Base-by-base conservation (phyloP, 2,888 invertebrate species). In the Scrobipalpa costella region DNA sequence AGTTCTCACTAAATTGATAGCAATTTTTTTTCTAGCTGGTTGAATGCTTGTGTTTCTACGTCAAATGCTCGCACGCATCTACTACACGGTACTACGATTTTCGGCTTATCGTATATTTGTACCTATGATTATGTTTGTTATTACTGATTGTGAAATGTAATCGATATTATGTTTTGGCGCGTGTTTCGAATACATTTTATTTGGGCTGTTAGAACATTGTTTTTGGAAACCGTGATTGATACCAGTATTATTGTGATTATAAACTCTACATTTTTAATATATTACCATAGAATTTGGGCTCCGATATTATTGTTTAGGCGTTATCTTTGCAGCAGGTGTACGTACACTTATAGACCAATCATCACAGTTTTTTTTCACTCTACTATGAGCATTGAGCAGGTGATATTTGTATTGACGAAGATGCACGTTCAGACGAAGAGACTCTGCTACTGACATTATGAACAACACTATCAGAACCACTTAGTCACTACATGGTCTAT, bases 11-110 rank as follows among this genome's bases (percentile, higher is more conserved):
- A 33, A 69, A 71, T 66, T 64, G 66, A 68, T 63, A 73, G 73
- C 74, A 73, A 72, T 74, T 75, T 72, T 75, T 70, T 69, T 71
- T 66, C 60, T 49, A 33, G 5, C 68, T 69, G 55, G 66, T 68
- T n/a, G n/a, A 70, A 68, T 69, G 69, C 70, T 57, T 64, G 67
- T 44, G 58, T 38, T 68, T 63, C 40, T 13, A 67, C 60, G 57
- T 65, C 63, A 62, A 61, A 63, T 67, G 66, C 64, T 57, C 65
- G 64, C 60, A 63, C 65, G 63, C 61, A 55, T 60, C 40, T 61
- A 61, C 17, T n/a, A n/a, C n/a, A 8, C 11, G 38, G 15, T 11
- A 11, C 27, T n/a, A 21, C 21, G n/a, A 9, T 11, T 33, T 55
- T 57, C 49, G 59, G 62, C 21, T 64, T 57, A 47, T 62, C 59